Base-by-base conservation (phyloP, 1,140 invertebrate genomes). In the Elysia chlorotica region DNA sequence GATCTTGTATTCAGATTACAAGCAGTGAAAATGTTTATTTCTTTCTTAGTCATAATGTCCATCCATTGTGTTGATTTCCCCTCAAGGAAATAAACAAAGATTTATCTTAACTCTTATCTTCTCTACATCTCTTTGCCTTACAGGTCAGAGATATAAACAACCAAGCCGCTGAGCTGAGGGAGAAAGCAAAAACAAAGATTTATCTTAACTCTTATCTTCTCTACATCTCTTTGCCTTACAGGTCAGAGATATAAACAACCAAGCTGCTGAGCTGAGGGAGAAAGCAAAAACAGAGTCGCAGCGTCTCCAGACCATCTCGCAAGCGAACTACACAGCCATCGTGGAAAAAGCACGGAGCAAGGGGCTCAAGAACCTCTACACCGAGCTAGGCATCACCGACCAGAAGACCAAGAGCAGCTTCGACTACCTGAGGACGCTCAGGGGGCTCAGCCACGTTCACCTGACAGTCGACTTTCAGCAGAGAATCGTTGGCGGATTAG, bases 381-480 rank as follows among this genome's bases (percentile, higher is more conserved):
- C n/a, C 2, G 71, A 54, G 4, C 71, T 84, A 0, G 54, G 54
- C 0, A 63, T 85, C 23, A 79, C 73, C 6, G 65, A 77, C 5
- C 76, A 82, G 41, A 69, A 81, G 53, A 62, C 81, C 36, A 84
- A 83, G 54, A 79, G 77, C 53, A 81, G 79, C n/a, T 80, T 85
- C 28, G 81, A 85, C 69, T 85, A 85, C 71, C 76, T 85, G 14
- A 65, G 82, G 1, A 81, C 83, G 5, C 74, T 85, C 1, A 71
- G 77, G 48, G 77, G 76, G 14, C 53, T 81, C 17, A 75, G 80
- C 17, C 77, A 79, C 53, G 73, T 78, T 0, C 81, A 85, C 73
- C 65, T 84, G 14, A 82, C 82, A 36, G 79, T 85, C 2, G 84
- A 84, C 72, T 85, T 81, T 70, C 78, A 83, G 61, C 82, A 83